Evolutionary conservation across 2,888 invertebrate species (phyloP), one percentile per base, ranked within the genome.

Genomic region (Volucella inanis): DNA sequence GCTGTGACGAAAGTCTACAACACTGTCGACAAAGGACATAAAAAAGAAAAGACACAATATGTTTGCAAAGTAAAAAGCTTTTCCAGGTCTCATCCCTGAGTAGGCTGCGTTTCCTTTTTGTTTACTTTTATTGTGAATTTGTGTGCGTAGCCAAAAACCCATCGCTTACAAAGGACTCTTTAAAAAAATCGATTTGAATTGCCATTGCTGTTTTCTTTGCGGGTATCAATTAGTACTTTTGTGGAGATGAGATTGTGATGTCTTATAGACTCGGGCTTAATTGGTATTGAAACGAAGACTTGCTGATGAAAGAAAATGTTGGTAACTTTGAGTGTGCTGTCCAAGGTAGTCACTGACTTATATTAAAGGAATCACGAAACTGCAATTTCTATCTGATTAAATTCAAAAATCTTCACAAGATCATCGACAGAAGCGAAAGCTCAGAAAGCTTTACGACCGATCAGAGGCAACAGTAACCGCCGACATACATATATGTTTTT

Each of bases 31-130:
- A 57, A 31, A 61, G 41, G 15, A 14, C 45, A 39, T 6, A 31
- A 4, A 22, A 31, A 31, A 6, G 15, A 15, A 55, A 41, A 22
- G 47, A 75, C 64, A 65, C 55, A 55, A 54, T 64, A 18, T 57
- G 11, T 57, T 74, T 57, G 47, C 9, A 22, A 14, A 22, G 50
- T 41, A 31, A 57, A 75, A 67, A 76, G 76, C 67, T 76, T 52
- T 75, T 39, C n/a, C n/a, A 59, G 15, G 47, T 41, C 57, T 12
- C 57, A 64, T 45, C 74, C 55, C 57, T 49, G 39, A 39, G 11
- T n/a, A 14, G 57, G 8, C 38, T 47, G n/a, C 18, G 18, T 22
- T 62, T 45, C n/a, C 55, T 54, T 55, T 55, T 43, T 49, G 6
- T 57, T 65, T n/a, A 43, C 41, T 50, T 22, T 15, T 1, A 10